A percentile compares a stretch with the other conserved stretches of the same genome.
phyloP scores from a whole-genome alignment of 2,888 invertebrate genomes.

The Augiades crinisus region DNA sequence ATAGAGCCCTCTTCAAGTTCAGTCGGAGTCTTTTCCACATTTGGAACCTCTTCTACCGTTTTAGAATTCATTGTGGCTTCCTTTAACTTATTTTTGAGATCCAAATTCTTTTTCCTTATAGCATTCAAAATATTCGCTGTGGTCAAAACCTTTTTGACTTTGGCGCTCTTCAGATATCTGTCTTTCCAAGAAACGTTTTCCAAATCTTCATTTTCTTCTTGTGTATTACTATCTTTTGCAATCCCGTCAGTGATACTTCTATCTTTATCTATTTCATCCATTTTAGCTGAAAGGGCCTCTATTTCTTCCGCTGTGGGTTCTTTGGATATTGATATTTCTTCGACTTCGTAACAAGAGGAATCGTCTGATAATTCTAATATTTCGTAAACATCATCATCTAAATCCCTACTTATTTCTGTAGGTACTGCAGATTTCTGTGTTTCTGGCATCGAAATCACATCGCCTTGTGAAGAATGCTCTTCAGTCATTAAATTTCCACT shows the following conservation, averaged over 20 bases:
- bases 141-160: constrained; percentile 78
- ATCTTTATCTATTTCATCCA: constrained; percentile 65
- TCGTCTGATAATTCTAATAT: constrained; percentile 66
- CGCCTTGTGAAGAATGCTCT: neutral
- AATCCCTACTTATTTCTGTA: constrained; percentile 17
- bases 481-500: neutral
- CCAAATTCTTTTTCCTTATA: constrained; percentile 81
- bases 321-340: constrained; percentile 61
- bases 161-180: constrained; percentile 81
- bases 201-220: constrained; percentile 34
- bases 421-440: neutral
- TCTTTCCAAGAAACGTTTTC: constrained; percentile 77
- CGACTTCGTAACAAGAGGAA: constrained; percentile 61
- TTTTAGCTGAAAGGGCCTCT: constrained; percentile 69
- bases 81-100: constrained; percentile 64
- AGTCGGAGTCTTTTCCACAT: constrained; percentile 33
- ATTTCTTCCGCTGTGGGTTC: constrained; percentile 71
- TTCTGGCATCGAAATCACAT: constrained; percentile 3
- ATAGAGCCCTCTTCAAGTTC: constrained; percentile 71
- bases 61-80: constrained; percentile 42
- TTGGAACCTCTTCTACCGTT: constrained; percentile 37
- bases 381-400: constrained; percentile 52
- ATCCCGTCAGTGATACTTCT: constrained; percentile 58
- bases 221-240: constrained; percentile 52
- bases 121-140: constrained; percentile 79